phyloP scores from a whole-genome alignment of 1,140 invertebrate species.

The Drosophila nigrodunni region DNA sequence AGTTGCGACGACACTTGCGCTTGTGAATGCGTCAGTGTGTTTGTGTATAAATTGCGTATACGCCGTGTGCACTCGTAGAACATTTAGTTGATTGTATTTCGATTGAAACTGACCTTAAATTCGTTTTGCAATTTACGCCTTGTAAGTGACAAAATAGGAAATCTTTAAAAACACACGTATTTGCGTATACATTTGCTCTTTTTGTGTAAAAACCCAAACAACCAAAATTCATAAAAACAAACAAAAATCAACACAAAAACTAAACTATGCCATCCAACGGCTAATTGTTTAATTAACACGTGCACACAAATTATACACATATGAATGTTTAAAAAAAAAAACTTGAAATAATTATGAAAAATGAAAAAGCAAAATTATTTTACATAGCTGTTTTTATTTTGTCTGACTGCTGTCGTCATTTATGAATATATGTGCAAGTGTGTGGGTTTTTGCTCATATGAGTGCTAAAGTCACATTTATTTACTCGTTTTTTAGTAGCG shows the following conservation, averaged over 20 bases:
- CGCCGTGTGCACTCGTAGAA: slow-evolving; percentile 44
- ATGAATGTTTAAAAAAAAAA: slow-evolving; percentile 28
- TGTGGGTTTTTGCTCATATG: slow-evolving; percentile 7
- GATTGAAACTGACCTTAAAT: slow-evolving; percentile 27
- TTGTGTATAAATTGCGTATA: slow-evolving; percentile 45
- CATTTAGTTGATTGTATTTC: slow-evolving; percentile 23
- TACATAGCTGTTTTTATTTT: slow-evolving; percentile 25
- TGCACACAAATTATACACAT: slow-evolving; percentile 60
- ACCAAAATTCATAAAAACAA: slow-evolving; percentile 12
- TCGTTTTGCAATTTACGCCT: slow-evolving; percentile 2
- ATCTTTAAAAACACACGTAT: slow-evolving; percentile 33
- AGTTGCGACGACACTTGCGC: slow-evolving; percentile 13
- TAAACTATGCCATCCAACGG: slow-evolving; percentile 24
- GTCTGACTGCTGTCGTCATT: background rate
- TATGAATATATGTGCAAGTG: slow-evolving; percentile 1
- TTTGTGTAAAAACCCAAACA: slow-evolving; percentile 30
- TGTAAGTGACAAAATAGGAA: slow-evolving; percentile 56
- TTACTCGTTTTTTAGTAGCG: slow-evolving; percentile 23
- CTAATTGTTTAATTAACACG: slow-evolving; percentile 71
- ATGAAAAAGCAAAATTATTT: slow-evolving; percentile 23
- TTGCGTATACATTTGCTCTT: slow-evolving; percentile 2
- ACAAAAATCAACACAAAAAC: slow-evolving; percentile 8
- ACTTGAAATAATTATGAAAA: slow-evolving; percentile 35
- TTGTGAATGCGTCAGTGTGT: slow-evolving; percentile 6
- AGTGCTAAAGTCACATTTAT: slow-evolving; percentile 25